phyloP scores from a whole-genome alignment of 2,797 vertebrate species.

The Leptoclinus maculatus region DNA sequence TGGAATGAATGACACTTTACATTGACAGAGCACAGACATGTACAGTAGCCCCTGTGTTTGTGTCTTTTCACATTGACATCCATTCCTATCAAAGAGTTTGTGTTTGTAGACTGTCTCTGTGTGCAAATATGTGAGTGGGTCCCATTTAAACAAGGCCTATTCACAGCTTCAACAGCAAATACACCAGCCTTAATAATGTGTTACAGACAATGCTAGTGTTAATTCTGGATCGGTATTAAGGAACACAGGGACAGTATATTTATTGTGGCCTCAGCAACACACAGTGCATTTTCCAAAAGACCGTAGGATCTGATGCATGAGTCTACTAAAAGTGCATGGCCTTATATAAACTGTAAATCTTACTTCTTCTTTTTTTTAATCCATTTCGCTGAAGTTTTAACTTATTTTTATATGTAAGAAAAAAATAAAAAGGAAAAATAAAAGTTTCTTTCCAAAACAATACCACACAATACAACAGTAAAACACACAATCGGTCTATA shows the following conservation, averaged over 20 bases:
- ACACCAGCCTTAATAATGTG: conserved; percentile 83
- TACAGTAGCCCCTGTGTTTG: conserved; percentile 73
- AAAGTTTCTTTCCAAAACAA: conserved; percentile 75
- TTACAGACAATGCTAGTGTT: conserved; percentile 76
- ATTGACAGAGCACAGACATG: conserved; percentile 68
- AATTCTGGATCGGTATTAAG: conserved; percentile 75
- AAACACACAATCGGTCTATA: conserved; percentile 75
- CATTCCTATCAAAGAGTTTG: conserved; percentile 68
- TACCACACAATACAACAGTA: conserved; percentile 68
- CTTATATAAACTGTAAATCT: conserved; percentile 81
- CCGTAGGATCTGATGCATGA: conserved; percentile 80
- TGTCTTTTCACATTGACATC: conserved; percentile 55
- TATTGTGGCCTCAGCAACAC: conserved; percentile 80
- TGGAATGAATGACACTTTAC: conserved; percentile 71
- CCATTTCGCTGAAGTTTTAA: conserved; percentile 75
- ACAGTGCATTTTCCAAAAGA: conserved; percentile 80
- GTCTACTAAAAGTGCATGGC: conserved; percentile 82
- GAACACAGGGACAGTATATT: conserved; percentile 74
- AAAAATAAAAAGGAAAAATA: conserved; percentile 54
- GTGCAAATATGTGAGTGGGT: conserved; percentile 66
- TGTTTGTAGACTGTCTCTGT: conserved; percentile 73
- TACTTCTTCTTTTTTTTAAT: conserved; percentile 73
- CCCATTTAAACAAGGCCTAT: conserved; percentile 78
- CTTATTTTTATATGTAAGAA: conserved; percentile 86
- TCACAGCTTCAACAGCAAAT: conserved; percentile 84